Conservation (phyloP, 2,888 invertebrate genomes). For the Thymelicus acteon region DNA sequence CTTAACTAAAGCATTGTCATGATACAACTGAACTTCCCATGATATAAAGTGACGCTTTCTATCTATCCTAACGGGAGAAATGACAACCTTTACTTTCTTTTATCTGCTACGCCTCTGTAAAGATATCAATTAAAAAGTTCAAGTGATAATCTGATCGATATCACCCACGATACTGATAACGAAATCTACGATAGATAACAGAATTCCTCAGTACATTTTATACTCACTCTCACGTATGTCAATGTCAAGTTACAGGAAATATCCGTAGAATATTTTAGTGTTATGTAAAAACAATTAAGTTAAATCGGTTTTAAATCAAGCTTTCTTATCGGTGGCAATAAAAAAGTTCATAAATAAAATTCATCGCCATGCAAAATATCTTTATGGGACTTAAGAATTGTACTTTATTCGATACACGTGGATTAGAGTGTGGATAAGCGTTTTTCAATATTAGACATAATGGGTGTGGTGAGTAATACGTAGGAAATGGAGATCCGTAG, state of each 20-base stretch:
- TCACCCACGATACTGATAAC: constrained; percentile 30
- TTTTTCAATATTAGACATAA: constrained; percentile 45
- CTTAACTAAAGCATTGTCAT: too few species aligned
- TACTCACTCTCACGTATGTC: constrained; percentile 31
- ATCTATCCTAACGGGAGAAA: constrained; percentile 21
- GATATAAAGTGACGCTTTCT: constrained; percentile 2
- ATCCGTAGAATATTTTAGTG: constrained; percentile 7
- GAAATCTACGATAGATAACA: constrained; percentile 32
- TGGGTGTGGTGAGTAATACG: neutral
- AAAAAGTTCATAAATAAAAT: constrained; percentile 56
- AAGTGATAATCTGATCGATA: constrained; percentile 36
- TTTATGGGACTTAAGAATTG: constrained; percentile 55
- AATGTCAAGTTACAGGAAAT: constrained; percentile 9
- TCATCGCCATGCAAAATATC: constrained; percentile 56
- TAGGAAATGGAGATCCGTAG: neutral
- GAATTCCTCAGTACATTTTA: constrained; percentile 15
- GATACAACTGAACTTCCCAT: neutral
- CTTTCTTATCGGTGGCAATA: constrained; percentile 53
- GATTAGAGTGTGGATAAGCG: constrained; percentile 41
- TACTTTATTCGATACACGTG: constrained; percentile 54
- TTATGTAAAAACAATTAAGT: constrained; percentile 46
- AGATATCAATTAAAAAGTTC: constrained; percentile 37
- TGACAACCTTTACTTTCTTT: constrained; percentile 22
- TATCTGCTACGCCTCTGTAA: constrained; percentile 31
- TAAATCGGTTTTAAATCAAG: constrained; percentile 57